Evolutionary conservation across 64 coral and sea anemone species (phyloP).

Genomic region (Montipora foliosa): DNA sequence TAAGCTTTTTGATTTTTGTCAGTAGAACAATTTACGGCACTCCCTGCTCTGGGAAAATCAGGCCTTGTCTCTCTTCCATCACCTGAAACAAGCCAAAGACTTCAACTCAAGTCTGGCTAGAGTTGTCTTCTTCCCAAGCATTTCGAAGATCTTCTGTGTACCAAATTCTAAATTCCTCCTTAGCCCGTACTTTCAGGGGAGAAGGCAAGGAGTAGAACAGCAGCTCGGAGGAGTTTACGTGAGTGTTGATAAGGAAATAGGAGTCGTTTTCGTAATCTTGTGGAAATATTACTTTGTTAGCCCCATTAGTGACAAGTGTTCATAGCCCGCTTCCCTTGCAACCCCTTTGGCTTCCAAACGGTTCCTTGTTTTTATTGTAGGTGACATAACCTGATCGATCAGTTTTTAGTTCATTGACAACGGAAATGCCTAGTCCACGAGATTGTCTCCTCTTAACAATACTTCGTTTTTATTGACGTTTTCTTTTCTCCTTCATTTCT

Average conservation of each 20-base stretch:
- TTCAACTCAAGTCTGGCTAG: too few species aligned
- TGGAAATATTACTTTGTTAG: neutral
- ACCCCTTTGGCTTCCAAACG: neutral
- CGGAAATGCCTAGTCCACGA: too few species aligned
- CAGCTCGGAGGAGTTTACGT: slow-evolving; percentile 39
- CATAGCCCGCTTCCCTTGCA: neutral
- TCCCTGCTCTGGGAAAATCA: too few species aligned
- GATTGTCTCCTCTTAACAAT: too few species aligned
- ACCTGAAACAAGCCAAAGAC: too few species aligned
- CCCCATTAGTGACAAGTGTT: neutral
- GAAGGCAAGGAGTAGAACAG: neutral
- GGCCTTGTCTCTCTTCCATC: too few species aligned
- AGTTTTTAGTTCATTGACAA: too few species aligned
- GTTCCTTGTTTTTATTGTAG: neutral
- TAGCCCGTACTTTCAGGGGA: neutral
- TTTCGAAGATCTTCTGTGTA: neutral
- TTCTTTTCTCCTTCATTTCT: too few species aligned
- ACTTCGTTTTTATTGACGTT: too few species aligned
- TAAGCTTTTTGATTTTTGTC: too few species aligned
- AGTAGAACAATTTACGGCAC: too few species aligned
- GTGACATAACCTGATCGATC: neutral
- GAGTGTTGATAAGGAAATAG: neutral
- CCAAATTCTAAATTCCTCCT: slow-evolving; percentile 14
- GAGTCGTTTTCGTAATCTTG: neutral
- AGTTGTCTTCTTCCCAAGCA: neutral